Evolutionary conservation across 2,797 vertebrate species (phyloP), one percentile per base, ranked within the genome.

Genomic region (Parauchenoglanis ngamensis): DNA sequence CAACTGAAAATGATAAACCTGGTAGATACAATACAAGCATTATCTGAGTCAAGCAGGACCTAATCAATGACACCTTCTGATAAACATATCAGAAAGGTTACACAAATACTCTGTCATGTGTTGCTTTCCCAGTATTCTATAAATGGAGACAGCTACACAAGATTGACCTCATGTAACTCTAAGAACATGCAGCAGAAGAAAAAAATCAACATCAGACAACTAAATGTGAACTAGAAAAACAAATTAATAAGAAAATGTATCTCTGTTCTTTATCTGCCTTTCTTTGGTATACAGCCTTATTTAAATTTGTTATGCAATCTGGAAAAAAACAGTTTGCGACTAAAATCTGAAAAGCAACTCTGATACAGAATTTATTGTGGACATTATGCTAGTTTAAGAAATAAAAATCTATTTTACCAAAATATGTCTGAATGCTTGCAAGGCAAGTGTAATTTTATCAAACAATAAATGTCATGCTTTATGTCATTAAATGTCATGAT

Each of bases 51-150:
- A 44, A 15, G 56, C 2, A 61, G 31, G 4, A 54, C 10, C 7
- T 35, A 54, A 61, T 80, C 56, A 4, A 7, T 21, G 28, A 23
- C 52, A 35, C 31, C 6, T 7, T 61, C 35, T 80, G 78, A 40
- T 79, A 25, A 10, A 59, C 35, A 68, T 73, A 77, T n/a, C 52
- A 73, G 13, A 54, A 31, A 86, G 65, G 76, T 88, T 59, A 54
- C 1, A 17, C 31, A 88, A 85, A 59, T 19, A 70, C 77, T 15
- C 25, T 19, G 46, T 44, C 87, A 86, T 77, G 49, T 88, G 87
- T 12, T n/a, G n/a, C 28, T 86, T 86, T 83, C 87, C 79, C 78
- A 85, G 49, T 7, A 0, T 2, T 3, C 21, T 44, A 35, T 54
- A 52, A 7, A 6, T 40, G 52, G 76, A 78, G 28, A 79, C 13